Base-by-base conservation (phyloP, 2,797 vertebrate species). In the Eulemur coronatus region DNA sequence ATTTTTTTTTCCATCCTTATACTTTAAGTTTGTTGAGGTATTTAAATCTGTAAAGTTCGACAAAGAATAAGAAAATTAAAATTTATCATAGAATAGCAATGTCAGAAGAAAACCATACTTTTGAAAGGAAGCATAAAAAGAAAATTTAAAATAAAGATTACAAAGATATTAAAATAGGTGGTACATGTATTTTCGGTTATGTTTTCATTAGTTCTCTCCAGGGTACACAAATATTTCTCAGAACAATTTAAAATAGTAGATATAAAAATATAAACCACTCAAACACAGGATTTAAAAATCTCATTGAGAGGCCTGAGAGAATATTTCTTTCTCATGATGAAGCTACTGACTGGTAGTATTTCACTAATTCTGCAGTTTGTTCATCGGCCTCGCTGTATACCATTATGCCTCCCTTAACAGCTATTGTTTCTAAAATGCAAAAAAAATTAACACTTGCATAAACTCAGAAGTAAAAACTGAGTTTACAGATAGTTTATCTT, bases 211-310 rank as follows among this genome's bases (percentile, higher is more conserved):
- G 22, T 96, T 89, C 18, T 96, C 63, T 96, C 78, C 38, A 79
- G 59, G 85, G 52, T 24, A 75, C 20, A 84, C 93, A 75, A 82
- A 48, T 33, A 94, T 81, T 85, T 65, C 96, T 96, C 88, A 89
- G 33, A 98, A 65, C 28, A 76, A 97, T 97, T 97, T 70, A 97
- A 94, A 96, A 97, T 75, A 82, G 91, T 89, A 73, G 46, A 88
- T 93, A 92, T 50, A 89, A 96, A 89, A 78, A 75, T 93, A 57
- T 50, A 72, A 91, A 4, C 97, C 97, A 94, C 22, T 61, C 52
- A 96, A 88, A 86, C 59, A 41, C 33, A 86, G 72, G 72, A 85
- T 88, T 96, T 76, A 59, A 88, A 91, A 88, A 89, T 82, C 72
- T 88, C 69, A 90, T 50, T 33, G 48, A 85, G 38, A 91, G n/a